phyloP scores from a whole-genome alignment of 2,113 vertebrate species.

The Ceratotherium simum region DNA sequence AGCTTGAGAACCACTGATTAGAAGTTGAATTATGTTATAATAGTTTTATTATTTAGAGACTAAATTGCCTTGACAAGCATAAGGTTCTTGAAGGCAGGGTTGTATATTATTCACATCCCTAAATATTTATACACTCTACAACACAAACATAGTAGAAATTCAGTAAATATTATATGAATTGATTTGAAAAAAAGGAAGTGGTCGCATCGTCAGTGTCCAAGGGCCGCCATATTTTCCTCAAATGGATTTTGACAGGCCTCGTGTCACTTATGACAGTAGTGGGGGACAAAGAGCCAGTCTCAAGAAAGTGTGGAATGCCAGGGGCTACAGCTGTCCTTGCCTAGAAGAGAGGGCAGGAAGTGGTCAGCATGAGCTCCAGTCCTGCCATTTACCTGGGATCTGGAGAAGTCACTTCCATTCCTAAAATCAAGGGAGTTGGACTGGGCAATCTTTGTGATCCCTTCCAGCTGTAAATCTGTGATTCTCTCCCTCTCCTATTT shows the following conservation, averaged over 20 bases:
- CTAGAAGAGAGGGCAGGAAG: background rate
- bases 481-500: background rate
- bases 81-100: background rate
- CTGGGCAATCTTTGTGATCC: background rate
- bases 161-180: background rate
- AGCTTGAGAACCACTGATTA: background rate
- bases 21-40: conserved; percentile 22
- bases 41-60: background rate
- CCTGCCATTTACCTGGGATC: background rate
- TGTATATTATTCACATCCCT: background rate
- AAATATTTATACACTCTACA: background rate
- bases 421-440: background rate
- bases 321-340: background rate
- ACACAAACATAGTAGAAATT: background rate
- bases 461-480: background rate
- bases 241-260: background rate
- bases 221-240: background rate
- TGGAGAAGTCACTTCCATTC: background rate
- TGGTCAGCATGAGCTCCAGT: background rate
- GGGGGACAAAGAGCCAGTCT: background rate
- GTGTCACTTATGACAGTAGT: background rate
- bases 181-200: background rate
- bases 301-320: background rate
- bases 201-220: background rate
- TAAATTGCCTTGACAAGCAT: conserved; percentile 2